Percentiles rank a stretch among this genome's conserved stretches.
Evolutionary conservation across 1,140 invertebrate species (phyloP).

Genomic region (Halictus rubicundus): DNA sequence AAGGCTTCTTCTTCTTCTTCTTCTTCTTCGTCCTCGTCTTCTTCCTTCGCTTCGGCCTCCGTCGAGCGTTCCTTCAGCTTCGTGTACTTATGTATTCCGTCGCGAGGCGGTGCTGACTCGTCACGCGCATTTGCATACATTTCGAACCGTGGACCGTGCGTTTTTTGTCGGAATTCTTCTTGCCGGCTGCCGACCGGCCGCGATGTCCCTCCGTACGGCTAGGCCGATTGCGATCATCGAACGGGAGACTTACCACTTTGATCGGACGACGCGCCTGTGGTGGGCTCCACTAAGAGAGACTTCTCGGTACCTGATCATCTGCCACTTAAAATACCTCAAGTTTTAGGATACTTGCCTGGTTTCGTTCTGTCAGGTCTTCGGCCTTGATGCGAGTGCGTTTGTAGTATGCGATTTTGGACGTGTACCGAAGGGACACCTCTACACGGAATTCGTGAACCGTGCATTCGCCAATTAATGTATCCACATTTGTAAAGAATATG

Average conservation of each 20-base stretch:
- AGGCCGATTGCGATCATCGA: constrained; percentile 26
- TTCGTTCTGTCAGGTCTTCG: no score
- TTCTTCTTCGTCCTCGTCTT: constrained; percentile 3
- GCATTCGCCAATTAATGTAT: no score
- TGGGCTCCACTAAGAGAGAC: no score
- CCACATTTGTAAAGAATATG: no score
- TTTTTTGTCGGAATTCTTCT: constrained; percentile 36
- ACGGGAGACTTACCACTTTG: not conserved
- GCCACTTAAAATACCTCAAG: no score
- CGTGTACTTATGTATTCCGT: constrained; percentile 56
- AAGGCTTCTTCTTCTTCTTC: not conserved
- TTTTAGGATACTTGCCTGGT: no score
- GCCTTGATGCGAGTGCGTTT: no score
- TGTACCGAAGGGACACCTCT: no score
- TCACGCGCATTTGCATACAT: constrained; percentile 66
- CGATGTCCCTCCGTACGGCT: constrained; percentile 7
- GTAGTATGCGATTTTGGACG: no score
- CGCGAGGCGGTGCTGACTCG: constrained; percentile 57
- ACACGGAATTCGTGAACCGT: no score
- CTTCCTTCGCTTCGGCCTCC: not conserved
- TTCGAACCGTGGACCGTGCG: constrained; percentile 36
- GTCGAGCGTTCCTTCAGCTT: not conserved
- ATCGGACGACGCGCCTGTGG: no score
- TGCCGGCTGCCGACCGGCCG: not conserved
- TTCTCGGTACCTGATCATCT: no score